Percentiles rank a stretch among this genome's conserved stretches.
These are phyloP conservation scores for Aviceda subcristata DNA, from an alignment of 2,113 vertebrate species.

Conservation along the genomic window DNA sequence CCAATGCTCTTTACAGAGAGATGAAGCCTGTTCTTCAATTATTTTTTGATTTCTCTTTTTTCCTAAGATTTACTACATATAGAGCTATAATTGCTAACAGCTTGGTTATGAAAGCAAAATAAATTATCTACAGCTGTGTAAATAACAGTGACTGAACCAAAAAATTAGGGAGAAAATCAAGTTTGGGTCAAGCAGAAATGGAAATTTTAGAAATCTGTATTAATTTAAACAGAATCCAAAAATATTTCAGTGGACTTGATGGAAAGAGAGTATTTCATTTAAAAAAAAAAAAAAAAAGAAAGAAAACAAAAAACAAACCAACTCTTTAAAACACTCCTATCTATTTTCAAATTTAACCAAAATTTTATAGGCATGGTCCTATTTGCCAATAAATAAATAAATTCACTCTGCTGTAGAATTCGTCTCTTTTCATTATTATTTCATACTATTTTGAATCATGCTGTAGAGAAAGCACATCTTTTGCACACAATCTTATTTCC, in stretches of 20 bases:
- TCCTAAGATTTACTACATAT: not conserved
- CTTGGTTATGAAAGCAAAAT: not conserved
- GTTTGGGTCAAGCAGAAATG: not conserved
- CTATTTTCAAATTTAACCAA: not conserved
- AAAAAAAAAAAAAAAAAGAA: no score
- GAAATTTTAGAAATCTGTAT: not conserved
- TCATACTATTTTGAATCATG: not conserved
- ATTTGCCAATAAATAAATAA: not conserved
- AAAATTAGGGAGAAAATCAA: not conserved
- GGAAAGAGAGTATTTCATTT: not conserved
- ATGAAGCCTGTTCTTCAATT: not conserved
- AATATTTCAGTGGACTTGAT: not conserved
- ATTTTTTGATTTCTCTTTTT: not conserved
- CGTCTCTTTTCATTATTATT: not conserved
- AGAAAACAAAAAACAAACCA: no score
- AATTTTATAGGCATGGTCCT: not conserved
- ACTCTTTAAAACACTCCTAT: not conserved
- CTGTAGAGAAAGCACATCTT: not conserved
- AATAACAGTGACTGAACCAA: not conserved
- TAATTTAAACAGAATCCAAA: not conserved
- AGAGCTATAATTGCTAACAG: not conserved
- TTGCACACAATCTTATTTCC: not conserved
- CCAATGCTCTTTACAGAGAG: not conserved
- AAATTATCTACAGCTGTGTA: not conserved
- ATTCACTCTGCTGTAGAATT: not conserved